Conservation (phyloP, 2,113 vertebrate species). For the Gymnarchus niloticus region DNA sequence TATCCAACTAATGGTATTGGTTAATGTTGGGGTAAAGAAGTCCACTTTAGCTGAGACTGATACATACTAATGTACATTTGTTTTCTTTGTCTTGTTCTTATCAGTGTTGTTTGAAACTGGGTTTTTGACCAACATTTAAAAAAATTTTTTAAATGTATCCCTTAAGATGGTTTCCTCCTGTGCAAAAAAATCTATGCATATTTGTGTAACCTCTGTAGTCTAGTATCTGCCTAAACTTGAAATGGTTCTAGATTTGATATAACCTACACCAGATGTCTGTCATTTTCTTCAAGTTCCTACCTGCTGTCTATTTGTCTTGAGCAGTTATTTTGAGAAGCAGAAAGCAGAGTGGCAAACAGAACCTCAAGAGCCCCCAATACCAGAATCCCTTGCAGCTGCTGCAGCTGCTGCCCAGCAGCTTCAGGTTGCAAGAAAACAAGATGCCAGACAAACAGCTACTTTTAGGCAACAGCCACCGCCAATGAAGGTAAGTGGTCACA, state of each 20-base stretch:
- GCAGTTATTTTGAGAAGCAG: conserved; percentile 97
- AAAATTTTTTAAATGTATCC: too few species aligned
- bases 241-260: too few species aligned
- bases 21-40: not conserved
- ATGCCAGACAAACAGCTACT: conserved; percentile 87
- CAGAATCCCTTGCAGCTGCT: conserved; percentile 91
- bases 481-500: conserved; percentile 73
- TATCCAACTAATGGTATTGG: not conserved
- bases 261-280: too few species aligned
- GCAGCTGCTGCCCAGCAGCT: conserved; percentile 94
- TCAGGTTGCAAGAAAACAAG: conserved; percentile 93
- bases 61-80: not conserved
- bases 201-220: too few species aligned
- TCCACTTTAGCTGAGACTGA: too few species aligned
- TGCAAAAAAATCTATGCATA: too few species aligned
- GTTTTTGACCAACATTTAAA: too few species aligned
- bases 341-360: conserved; percentile 98
- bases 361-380: conserved; percentile 89
- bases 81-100: not conserved
- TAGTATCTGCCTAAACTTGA: too few species aligned
- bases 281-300: too few species aligned
- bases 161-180: too few species aligned
- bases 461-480: conserved; percentile 97
- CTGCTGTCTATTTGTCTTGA: not conserved
- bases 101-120: too few species aligned